Percentiles rank a stretch among this genome's conserved stretches.
phyloP scores from a whole-genome alignment of 2,888 invertebrate species.

The Volucella inanis region DNA sequence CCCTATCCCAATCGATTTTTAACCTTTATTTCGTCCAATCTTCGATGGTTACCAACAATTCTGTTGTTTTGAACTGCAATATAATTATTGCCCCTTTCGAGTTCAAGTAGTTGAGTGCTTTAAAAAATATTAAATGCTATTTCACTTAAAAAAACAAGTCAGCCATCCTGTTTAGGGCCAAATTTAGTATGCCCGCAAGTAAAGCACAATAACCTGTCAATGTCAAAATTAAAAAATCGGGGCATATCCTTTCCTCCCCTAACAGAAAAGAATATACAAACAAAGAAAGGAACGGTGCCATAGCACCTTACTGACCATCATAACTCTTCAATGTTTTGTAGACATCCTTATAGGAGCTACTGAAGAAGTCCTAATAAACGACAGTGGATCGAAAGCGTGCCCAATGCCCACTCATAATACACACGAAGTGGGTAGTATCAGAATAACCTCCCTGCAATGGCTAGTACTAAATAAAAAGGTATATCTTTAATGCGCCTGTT shows the following conservation, averaged over 20 bases:
- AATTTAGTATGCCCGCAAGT: conserved; percentile 53
- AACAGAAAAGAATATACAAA: background rate
- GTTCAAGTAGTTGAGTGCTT: conserved; percentile 7
- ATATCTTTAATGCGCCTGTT: conserved; percentile 24
- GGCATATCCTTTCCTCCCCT: background rate
- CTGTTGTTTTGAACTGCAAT: background rate
- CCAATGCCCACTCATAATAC: conserved; percentile 72
- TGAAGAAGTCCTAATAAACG: conserved; percentile 55
- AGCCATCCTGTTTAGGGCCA: conserved; percentile 28
- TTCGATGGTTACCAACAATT: conserved; percentile 13
- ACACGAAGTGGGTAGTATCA: conserved; percentile 44
- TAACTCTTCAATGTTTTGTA: conserved; percentile 48
- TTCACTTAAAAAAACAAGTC: conserved; percentile 44
- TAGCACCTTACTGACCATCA: conserved; percentile 46
- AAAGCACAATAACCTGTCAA: conserved; percentile 49
- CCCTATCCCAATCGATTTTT: conserved; percentile 7
- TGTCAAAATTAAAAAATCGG: conserved; percentile 38
- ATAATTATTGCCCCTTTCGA: background rate
- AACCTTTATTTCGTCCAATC: background rate
- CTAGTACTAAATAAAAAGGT: conserved; percentile 5
- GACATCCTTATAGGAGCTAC: conserved; percentile 3
- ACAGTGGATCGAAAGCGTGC: conserved; percentile 73
- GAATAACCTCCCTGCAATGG: conserved; percentile 12
- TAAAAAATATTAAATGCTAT: conserved; percentile 54
- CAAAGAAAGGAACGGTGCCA: conserved; percentile 1